A percentile compares a stretch with the other conserved stretches of the same genome.
Evolutionary conservation across 64 coral and sea anemone genomes (phyloP).

Genomic region (Anthopleura sola): DNA sequence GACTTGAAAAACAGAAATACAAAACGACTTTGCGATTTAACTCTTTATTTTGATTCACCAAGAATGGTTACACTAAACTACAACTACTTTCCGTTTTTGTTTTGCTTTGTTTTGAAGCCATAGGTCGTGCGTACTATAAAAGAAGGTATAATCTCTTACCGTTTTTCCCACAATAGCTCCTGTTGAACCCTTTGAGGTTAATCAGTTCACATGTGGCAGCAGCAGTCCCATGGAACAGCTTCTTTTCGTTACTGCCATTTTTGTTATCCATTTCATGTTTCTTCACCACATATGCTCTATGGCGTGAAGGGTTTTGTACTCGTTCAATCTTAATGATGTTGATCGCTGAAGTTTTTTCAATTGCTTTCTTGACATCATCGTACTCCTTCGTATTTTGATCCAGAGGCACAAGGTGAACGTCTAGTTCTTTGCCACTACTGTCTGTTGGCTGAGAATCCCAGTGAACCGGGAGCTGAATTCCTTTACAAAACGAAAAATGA

Average conservation of each 20-base stretch:
- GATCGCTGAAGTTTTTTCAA: not conserved
- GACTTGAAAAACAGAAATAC: too few relatives aligned
- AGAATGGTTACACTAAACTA: too few relatives aligned
- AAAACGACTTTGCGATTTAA: too few relatives aligned
- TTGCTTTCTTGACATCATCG: not conserved
- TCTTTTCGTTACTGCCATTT: conserved; percentile 68
- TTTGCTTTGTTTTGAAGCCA: too few relatives aligned
- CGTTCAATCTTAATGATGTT: conserved; percentile 55
- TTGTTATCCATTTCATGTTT: conserved; percentile 71
- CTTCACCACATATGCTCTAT: conserved; percentile 26
- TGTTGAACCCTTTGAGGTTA: conserved; percentile 67
- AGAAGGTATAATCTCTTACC: conserved; percentile 5
- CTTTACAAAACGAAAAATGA: not conserved
- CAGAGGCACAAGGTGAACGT: conserved; percentile 45
- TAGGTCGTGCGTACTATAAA: too few relatives aligned
- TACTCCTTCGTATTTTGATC: conserved; percentile 53
- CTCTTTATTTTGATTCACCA: too few relatives aligned
- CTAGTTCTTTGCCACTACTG: conserved; percentile 31
- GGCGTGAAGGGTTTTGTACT: conserved; percentile 68
- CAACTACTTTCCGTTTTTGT: too few relatives aligned
- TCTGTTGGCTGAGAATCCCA: conserved; percentile 78
- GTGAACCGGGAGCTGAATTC: conserved; percentile 5
- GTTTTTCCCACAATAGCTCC: conserved; percentile 55
- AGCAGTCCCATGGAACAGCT: conserved; percentile 68
- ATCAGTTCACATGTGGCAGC: conserved; percentile 8